Evolutionary conservation across 1,140 invertebrate genomes (phyloP).

Genomic region (Theocolax elegans): DNA sequence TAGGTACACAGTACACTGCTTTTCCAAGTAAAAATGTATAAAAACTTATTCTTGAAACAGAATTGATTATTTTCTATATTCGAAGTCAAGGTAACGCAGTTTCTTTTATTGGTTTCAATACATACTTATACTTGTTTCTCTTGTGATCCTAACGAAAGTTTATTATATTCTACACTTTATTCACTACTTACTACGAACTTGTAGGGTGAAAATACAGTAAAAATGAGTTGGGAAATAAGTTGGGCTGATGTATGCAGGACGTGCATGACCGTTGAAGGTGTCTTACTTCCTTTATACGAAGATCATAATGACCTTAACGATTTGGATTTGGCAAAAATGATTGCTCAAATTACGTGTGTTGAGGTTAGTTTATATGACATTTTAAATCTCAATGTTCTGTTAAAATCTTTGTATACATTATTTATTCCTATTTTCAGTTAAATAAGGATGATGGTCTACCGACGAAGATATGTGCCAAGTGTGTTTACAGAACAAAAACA

Average conservation of each 20-base stretch:
- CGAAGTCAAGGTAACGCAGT: no score
- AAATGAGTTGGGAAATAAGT: slow-evolving; percentile 57
- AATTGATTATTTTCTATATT: no score
- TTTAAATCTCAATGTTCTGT: neutral
- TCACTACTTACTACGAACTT: no score
- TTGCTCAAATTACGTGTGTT: slow-evolving; percentile 58
- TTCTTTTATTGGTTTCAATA: no score
- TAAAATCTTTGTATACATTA: no score
- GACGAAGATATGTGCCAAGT: slow-evolving; percentile 60
- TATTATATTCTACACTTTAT: no score
- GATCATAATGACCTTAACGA: slow-evolving; percentile 50
- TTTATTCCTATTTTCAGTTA: slow-evolving; percentile 57
- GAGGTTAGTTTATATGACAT: slow-evolving; percentile 49
- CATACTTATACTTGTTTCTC: no score
- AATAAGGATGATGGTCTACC: slow-evolving; percentile 59
- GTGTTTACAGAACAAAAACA: slow-evolving; percentile 57
- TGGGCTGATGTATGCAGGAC: slow-evolving; percentile 60
- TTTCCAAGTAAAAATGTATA: no score
- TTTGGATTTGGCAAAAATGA: slow-evolving; percentile 52
- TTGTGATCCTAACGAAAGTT: no score
- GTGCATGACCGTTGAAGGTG: slow-evolving; percentile 60
- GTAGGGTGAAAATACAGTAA: no score
- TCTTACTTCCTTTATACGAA: slow-evolving; percentile 58
- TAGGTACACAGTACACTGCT: no score
- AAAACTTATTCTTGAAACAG: no score